A percentile compares a stretch with the other conserved stretches of the same genome.
Conservation (phyloP, 2,888 invertebrate genomes). For the Neoscelio sp. region DNA sequence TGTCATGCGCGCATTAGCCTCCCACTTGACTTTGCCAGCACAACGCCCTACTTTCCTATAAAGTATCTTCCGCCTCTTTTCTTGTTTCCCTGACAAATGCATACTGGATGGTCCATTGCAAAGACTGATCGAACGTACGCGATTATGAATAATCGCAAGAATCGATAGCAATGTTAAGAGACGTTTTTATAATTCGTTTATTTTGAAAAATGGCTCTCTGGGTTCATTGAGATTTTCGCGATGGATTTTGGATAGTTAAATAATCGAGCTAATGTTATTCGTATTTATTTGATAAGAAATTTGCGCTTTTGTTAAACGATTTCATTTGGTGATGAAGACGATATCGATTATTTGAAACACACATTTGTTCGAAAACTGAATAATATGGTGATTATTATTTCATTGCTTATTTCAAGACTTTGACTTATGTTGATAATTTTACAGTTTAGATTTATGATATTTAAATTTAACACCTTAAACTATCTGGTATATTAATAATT, state of each 20-base stretch:
- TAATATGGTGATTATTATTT: no score
- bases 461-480: no score
- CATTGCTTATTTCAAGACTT: no score
- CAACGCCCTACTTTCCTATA: constrained; percentile 23
- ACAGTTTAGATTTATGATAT: neutral
- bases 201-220: neutral
- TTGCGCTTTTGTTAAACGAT: neutral
- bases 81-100: constrained; percentile 37
- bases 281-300: neutral
- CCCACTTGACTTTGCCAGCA: constrained; percentile 46
- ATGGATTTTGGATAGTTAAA: neutral
- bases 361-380: neutral
- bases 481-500: no score
- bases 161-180: neutral
- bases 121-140: constrained; percentile 2
- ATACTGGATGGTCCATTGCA: constrained; percentile 24
- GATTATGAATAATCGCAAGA: constrained; percentile 2
- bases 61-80: constrained; percentile 10
- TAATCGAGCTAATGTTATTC: neutral
- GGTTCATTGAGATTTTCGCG: neutral
- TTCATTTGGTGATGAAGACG: neutral
- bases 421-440: neutral
- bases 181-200: neutral
- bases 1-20: constrained; percentile 59
- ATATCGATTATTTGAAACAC: constrained; percentile 1